Evolutionary conservation across 2,888 invertebrate genomes (phyloP), one percentile per base, ranked within the genome.

Genomic region (Spilosoma lubricipeda): DNA sequence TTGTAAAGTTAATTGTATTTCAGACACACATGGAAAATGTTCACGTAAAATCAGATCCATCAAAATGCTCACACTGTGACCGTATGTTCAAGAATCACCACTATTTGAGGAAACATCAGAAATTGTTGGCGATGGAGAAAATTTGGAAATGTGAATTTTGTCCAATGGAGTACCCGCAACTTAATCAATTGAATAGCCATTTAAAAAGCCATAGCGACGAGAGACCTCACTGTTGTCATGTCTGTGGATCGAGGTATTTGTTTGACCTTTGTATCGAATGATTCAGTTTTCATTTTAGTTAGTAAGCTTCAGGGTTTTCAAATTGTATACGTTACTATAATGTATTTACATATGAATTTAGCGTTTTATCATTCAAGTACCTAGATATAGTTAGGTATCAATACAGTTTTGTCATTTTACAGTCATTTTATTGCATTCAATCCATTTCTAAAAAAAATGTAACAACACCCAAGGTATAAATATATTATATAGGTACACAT

Each of bases 61-160:
- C 89, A 0, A 85, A 86, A 73, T 93, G 93, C 73, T 74, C 78
- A 0, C 92, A 92, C 71, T 93, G 93, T 79, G 79, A 88, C 27
- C 87, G 85, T 79, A 84, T 78, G 5, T 93, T 86, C 78, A 93
- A 92, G 79, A 90, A 85, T 42, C 70, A 85, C 27, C 64, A 72
- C 3, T 80, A 79, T n/a, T 79, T 91, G 11, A 79, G 80, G 3
- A 7, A 75, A 0, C 93, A 93, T 73, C 81, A 87, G 68, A 82
- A 81, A 68, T 73, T 76, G 18, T 27, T 89, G 1, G 77, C 71
- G 0, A 82, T 77, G 52, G 82, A 85, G 3, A 91, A 88, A 66
- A 80, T 81, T 1, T 79, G 82, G 20, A 80, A 86, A 56, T 93
- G 93, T 71, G 84, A 87, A 33, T 80, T 89, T 2, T 93, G 93